phyloP scores from a whole-genome alignment of 2,113 vertebrate species.

The Plecturocebus donacophilus region DNA sequence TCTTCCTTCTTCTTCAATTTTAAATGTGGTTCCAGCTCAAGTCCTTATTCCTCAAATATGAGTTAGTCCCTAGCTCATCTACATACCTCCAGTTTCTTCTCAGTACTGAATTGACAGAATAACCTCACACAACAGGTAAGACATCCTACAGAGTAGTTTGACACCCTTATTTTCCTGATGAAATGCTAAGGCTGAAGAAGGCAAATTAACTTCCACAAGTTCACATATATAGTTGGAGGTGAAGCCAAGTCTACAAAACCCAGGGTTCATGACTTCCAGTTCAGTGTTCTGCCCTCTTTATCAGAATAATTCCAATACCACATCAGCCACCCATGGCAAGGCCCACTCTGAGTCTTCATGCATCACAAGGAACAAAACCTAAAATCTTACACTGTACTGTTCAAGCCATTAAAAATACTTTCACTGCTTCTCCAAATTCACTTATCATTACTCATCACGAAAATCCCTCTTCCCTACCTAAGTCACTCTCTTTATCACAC shows the following conservation, averaged over 20 bases:
- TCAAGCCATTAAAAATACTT: not conserved
- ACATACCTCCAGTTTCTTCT: not conserved
- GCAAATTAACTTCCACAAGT: not conserved
- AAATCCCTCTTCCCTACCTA: not conserved
- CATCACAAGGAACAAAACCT: not conserved
- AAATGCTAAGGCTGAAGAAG: not conserved
- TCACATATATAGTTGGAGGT: not conserved
- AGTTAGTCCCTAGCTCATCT: not conserved
- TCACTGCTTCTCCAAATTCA: not conserved
- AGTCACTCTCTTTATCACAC: not conserved
- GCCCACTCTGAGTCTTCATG: too few species aligned
- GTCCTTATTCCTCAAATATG: not conserved
- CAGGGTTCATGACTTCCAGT: not conserved
- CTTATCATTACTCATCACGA: not conserved
- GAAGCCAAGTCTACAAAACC: not conserved
- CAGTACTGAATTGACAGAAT: not conserved
- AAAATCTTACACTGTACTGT: not conserved
- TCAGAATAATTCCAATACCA: not conserved
- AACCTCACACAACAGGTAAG: not conserved
- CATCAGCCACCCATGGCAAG: not conserved
- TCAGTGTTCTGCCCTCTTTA: not conserved
- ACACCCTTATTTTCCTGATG: not conserved
- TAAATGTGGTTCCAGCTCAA: not conserved
- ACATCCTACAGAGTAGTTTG: not conserved
- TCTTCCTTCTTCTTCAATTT: not conserved